Evolutionary conservation across 2,888 invertebrate genomes (phyloP).

Genomic region (Tromatobia lineatoria): DNA sequence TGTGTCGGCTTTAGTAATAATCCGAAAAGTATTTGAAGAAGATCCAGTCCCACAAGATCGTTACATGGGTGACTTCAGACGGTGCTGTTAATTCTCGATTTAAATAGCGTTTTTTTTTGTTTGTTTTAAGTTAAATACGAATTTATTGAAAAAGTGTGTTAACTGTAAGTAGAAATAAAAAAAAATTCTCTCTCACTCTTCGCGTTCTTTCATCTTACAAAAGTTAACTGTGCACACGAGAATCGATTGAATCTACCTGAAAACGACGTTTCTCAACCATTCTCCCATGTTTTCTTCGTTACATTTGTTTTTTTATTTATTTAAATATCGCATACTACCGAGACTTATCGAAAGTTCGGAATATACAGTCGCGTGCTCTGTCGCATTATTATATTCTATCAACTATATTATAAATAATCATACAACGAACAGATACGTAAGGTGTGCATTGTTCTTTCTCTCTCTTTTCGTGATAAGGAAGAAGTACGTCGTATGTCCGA

Average conservation of each 20-base stretch:
- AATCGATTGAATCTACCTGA: conserved; percentile 45
- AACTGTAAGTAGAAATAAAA: conserved; percentile 44
- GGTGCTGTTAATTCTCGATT: conserved; percentile 43
- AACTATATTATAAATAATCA: conserved; percentile 66
- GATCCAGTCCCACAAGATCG: conserved; percentile 47
- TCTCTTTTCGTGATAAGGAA: conserved; percentile 56
- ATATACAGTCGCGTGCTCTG: conserved; percentile 42
- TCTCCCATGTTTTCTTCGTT: conserved; percentile 40
- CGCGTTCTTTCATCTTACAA: conserved; percentile 53
- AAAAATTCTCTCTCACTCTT: conserved; percentile 26
- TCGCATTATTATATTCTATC: conserved; percentile 50
- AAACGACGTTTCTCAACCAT: conserved; percentile 26
- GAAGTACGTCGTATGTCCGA: conserved; percentile 66
- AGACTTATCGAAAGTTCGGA: conserved; percentile 54
- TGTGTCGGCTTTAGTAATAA: conserved; percentile 42
- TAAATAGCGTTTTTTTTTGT: conserved; percentile 46
- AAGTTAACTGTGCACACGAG: conserved; percentile 54
- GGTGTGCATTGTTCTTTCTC: conserved; percentile 49
- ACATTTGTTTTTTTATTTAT: conserved; percentile 32
- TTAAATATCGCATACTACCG: conserved; percentile 25
- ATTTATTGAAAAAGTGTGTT: conserved; percentile 52
- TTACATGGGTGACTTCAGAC: conserved; percentile 31
- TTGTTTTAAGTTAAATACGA: conserved; percentile 52
- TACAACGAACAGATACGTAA: conserved; percentile 66
- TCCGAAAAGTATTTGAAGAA: conserved; percentile 28